These are phyloP conservation scores for Parnassius mnemosyne DNA, from an alignment of 2,888 invertebrate genomes.

Conservation along the genomic window DNA sequence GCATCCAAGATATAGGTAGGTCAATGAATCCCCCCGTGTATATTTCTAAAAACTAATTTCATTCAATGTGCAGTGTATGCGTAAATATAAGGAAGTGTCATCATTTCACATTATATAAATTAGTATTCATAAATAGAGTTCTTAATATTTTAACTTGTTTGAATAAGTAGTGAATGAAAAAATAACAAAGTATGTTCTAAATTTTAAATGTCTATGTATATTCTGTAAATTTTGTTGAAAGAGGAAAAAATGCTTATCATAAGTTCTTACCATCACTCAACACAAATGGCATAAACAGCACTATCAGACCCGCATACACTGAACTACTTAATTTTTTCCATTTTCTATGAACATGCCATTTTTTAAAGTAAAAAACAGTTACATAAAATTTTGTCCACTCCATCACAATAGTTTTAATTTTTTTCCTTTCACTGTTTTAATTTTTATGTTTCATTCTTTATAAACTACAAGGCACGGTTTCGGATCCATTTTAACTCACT, in stretches of 20 bases:
- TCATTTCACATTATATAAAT: no score
- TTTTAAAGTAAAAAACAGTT: slow-evolving; percentile 35
- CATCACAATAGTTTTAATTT: slow-evolving; percentile 34
- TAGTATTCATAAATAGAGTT: no score
- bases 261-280: slow-evolving; percentile 52
- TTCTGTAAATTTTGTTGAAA: no score
- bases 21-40: no score
- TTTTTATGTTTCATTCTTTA: neutral
- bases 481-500: neutral
- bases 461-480: neutral
- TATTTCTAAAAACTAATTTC: no score
- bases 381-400: slow-evolving; percentile 34
- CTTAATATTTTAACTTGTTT: no score
- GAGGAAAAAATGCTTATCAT: neutral
- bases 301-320: slow-evolving; percentile 63
- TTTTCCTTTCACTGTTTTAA: neutral
- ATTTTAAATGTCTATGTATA: no score
- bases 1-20: no score
- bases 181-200: no score
- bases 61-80: no score
- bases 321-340: slow-evolving; percentile 48
- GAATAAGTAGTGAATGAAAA: no score
- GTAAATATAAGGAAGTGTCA: no score
- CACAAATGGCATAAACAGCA: slow-evolving; percentile 59
- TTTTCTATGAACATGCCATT: slow-evolving; percentile 43